phyloP scores from a whole-genome alignment of 2,113 vertebrate genomes.

The Microtus pennsylvanicus region DNA sequence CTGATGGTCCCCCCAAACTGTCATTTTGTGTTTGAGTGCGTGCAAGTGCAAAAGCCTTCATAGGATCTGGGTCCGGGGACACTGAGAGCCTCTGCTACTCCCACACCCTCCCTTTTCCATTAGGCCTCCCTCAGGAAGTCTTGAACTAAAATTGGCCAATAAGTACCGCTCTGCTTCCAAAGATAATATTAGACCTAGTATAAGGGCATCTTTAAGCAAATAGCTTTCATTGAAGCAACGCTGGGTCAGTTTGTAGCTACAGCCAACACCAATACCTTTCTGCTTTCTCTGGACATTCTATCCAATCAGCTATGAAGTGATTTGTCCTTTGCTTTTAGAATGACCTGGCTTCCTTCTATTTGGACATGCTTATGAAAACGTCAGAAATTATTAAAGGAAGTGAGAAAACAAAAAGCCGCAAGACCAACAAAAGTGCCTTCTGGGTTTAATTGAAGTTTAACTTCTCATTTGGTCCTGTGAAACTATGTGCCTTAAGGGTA shows the following conservation, averaged over 20 bases:
- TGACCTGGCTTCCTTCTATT: constrained; percentile 59
- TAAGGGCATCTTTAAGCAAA: constrained; percentile 28
- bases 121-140: not conserved
- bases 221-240: constrained; percentile 14
- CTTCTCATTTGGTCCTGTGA: constrained; percentile 27
- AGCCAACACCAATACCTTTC: constrained; percentile 35
- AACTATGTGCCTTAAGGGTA: constrained; percentile 27
- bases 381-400: constrained; percentile 66
- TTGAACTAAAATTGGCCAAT: not conserved
- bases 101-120: not conserved
- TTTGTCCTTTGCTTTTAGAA: constrained; percentile 68
- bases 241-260: constrained; percentile 50
- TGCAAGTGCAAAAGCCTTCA: not conserved
- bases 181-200: not conserved
- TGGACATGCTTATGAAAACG: constrained; percentile 68
- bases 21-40: not conserved
- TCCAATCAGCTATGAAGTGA: constrained; percentile 61
- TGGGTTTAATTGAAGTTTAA: constrained; percentile 56
- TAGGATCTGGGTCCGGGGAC: not conserved
- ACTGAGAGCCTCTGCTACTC: not conserved
- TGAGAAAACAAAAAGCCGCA: constrained; percentile 43
- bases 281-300: constrained; percentile 61
- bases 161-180: not conserved
- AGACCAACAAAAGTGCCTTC: constrained; percentile 69
- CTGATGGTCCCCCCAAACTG: not conserved